Evolutionary conservation across 2,888 invertebrate species (phyloP).

Genomic region (Ectobius pallidus): DNA sequence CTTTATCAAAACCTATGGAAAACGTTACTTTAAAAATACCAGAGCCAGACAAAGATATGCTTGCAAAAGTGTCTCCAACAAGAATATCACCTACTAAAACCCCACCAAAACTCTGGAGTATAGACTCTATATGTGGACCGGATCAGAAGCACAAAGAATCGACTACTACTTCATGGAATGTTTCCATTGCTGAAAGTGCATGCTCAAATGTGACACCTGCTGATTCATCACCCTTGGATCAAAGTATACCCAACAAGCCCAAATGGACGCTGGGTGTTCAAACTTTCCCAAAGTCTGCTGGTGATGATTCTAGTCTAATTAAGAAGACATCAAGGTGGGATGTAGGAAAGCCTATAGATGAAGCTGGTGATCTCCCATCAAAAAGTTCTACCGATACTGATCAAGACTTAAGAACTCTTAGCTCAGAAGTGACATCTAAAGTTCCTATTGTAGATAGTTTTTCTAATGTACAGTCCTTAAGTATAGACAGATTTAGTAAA

Average conservation of each 20-base stretch:
- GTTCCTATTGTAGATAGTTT: not conserved
- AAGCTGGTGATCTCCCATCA: not conserved
- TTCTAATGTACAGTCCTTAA: not conserved
- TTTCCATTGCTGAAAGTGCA: not conserved
- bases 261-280: constrained; percentile 54
- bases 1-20: not conserved
- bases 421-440: constrained; percentile 29
- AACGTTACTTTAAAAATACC: not conserved
- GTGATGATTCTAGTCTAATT: constrained; percentile 38
- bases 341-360: constrained; percentile 51
- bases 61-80: constrained; percentile 5
- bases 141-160: constrained; percentile 18
- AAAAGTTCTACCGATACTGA: constrained; percentile 24
- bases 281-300: constrained; percentile 49
- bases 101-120: constrained; percentile 48
- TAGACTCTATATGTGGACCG: constrained; percentile 48
- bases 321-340: constrained; percentile 58
- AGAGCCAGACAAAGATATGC: not conserved
- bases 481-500: not conserved
- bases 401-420: constrained; percentile 34
- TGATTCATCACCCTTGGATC: not conserved
- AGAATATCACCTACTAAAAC: constrained; percentile 32
- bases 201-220: not conserved
- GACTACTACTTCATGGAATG: constrained; percentile 3
- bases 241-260: constrained; percentile 46